phyloP scores from a whole-genome alignment of 2,113 vertebrate species.

The Limanda limanda region DNA sequence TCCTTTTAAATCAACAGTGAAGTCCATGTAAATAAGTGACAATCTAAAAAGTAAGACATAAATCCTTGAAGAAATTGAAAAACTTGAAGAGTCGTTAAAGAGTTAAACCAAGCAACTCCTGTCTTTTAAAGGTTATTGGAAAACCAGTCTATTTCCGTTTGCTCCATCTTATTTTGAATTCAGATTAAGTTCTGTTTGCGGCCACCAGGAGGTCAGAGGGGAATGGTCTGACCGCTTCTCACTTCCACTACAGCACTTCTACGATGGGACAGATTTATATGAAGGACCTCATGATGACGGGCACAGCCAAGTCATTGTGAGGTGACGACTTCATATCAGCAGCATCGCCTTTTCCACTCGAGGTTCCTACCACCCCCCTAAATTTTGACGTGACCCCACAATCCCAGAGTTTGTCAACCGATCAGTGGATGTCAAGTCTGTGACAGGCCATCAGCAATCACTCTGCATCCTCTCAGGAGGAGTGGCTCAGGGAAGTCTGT shows the following conservation, averaged over 20 bases:
- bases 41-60: neutral
- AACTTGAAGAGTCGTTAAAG: too few species aligned
- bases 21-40: too few species aligned
- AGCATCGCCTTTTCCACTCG: neutral
- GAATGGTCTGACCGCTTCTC: neutral
- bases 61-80: too few species aligned
- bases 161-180: slow-evolving; percentile 1
- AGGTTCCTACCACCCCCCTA: neutral
- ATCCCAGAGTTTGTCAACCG: slow-evolving; percentile 13
- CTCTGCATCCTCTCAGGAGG: slow-evolving; percentile 1
- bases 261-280: slow-evolving; percentile 5
- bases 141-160: neutral
- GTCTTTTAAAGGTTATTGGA: neutral
- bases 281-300: neutral
- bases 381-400: slow-evolving; percentile 12
- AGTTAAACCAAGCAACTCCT: neutral
- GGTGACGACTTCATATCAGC: neutral
- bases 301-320: neutral
- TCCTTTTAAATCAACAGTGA: too few species aligned
- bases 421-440: neutral
- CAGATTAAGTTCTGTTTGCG: slow-evolving; percentile 15
- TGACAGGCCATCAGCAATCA: slow-evolving; percentile 11
- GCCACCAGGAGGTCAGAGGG: slow-evolving; percentile 7
- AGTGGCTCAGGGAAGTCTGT: slow-evolving; percentile 9
- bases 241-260: neutral